These are phyloP conservation scores for Phaonia tiefii DNA, from an alignment of 2,888 invertebrate genomes.

Conservation along the genomic window DNA sequence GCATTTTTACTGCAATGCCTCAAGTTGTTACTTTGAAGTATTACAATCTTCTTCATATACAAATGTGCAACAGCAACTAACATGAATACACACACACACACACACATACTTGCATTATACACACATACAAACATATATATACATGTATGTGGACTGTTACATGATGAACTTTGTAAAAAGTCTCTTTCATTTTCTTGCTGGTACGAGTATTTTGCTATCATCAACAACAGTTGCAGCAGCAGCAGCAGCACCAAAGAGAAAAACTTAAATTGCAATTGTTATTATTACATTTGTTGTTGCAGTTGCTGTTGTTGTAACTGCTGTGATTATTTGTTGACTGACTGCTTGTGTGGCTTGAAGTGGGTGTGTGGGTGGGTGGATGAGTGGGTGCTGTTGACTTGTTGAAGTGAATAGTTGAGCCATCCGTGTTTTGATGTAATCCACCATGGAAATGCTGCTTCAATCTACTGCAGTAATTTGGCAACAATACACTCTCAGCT, in stretches of 20 bases:
- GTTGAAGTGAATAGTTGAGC: background rate
- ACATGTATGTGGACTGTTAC: too few relatives aligned
- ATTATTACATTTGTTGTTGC: slow-evolving; percentile 34
- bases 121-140: too few relatives aligned
- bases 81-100: background rate
- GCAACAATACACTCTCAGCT: slow-evolving; percentile 23
- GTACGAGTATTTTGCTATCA: background rate
- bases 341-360: too few relatives aligned
- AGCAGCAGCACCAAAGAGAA: too few relatives aligned
- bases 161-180: slow-evolving; percentile 50
- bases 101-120: too few relatives aligned
- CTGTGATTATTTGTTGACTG: slow-evolving; percentile 31
- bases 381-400: slow-evolving; percentile 2
- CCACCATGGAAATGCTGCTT: background rate
- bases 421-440: slow-evolving; percentile 10
- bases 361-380: background rate
- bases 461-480: slow-evolving; percentile 24
- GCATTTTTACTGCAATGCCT: slow-evolving; percentile 63
- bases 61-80: background rate
- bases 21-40: slow-evolving; percentile 43
- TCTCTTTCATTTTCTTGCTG: too few relatives aligned
- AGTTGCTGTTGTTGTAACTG: background rate
- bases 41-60: too few relatives aligned
- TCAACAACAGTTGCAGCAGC: background rate
- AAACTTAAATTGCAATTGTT: slow-evolving; percentile 36